Conservation (phyloP, 2,888 invertebrate genomes). For the Melanostoma scalare region DNA sequence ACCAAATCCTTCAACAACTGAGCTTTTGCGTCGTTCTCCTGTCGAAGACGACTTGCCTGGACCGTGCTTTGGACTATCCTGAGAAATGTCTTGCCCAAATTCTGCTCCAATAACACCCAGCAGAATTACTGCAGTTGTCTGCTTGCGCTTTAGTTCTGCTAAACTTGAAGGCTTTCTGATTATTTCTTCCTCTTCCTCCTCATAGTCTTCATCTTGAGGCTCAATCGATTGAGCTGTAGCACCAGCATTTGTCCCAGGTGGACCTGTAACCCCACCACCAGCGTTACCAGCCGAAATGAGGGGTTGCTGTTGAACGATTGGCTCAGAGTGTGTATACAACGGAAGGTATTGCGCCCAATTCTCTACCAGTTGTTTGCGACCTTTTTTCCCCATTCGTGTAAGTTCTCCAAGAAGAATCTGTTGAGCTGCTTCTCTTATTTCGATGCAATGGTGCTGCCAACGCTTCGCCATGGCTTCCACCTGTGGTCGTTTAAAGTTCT, state of each 20-base stretch:
- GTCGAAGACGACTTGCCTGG: slow-evolving; percentile 53
- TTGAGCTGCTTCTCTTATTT: slow-evolving; percentile 98
- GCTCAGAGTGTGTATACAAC: slow-evolving; percentile 91
- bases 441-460: slow-evolving; percentile 99
- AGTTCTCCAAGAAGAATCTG: slow-evolving; percentile 97
- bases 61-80: slow-evolving; percentile 83
- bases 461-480: slow-evolving; percentile 98
- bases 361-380: slow-evolving; percentile 95
- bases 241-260: slow-evolving; percentile 42
- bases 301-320: slow-evolving; percentile 86
- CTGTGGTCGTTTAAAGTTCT: slow-evolving; percentile 94
- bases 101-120: slow-evolving; percentile 99
- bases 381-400: slow-evolving; percentile 88
- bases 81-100: slow-evolving; percentile 97
- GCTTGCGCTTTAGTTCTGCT: slow-evolving; percentile 94
- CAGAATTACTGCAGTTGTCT: slow-evolving; percentile 98
- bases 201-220: slow-evolving; percentile 86
- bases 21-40: slow-evolving; percentile 87
- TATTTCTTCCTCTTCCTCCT: slow-evolving; percentile 93
- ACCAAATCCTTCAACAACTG: slow-evolving; percentile 93
- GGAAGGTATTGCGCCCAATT: slow-evolving; percentile 98
- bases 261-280: slow-evolving; percentile 49
- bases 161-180: slow-evolving; percentile 92
- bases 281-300: slow-evolving; percentile 49
- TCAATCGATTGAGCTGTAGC: slow-evolving; percentile 69